Base-by-base conservation (phyloP, 2,113 vertebrate genomes). In the Camelus dromedarius region DNA sequence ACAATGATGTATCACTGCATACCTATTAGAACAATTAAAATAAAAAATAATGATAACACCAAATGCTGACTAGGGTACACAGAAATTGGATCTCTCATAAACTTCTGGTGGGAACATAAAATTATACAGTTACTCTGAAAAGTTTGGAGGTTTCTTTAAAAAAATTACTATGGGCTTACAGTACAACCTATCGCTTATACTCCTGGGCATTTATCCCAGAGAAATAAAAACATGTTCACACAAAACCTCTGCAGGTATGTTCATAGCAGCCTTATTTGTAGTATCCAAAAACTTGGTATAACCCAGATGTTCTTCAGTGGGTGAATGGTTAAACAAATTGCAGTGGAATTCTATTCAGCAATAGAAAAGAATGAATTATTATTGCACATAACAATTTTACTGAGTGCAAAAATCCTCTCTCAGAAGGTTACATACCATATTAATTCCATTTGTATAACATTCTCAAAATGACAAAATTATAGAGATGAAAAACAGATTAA, bases 201-300 rank as follows among this genome's bases (percentile, higher is more conserved):
- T 91, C 46, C 16, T 77, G 32, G 42, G 75, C 26, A 83, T 91
- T 82, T 79, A 60, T 58, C 81, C 46, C 56, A 79, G 42, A 94
- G 72, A 96, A 82, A 60, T 30, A 52, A 91, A 91, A 96, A 77
- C 64, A 14, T 77, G n/a, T 92, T 60, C 42, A 77, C 46, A 54
- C 32, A 92, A 93, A 96, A 82, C 62, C 18, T 77, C 64, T 88
- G 30, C 6, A 81, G 35, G 28, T 35, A n/a, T 88, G 26, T 52
- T 75, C 58, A 42, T 42, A 75, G 69, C 19, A 76, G 46, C 14
- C 75, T 92, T 84, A 75, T 75, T 75, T 92, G 67, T n/a, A 75
- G 54, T 54, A 66, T 20, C 58, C n/a, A 42, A 64, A 75, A 75
- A 52, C n/a, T 75, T 46, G n/a, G 66, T 75, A 66, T 14, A 66